phyloP scores from a whole-genome alignment of 2,888 invertebrate genomes.

The Liodrosophila aerea region DNA sequence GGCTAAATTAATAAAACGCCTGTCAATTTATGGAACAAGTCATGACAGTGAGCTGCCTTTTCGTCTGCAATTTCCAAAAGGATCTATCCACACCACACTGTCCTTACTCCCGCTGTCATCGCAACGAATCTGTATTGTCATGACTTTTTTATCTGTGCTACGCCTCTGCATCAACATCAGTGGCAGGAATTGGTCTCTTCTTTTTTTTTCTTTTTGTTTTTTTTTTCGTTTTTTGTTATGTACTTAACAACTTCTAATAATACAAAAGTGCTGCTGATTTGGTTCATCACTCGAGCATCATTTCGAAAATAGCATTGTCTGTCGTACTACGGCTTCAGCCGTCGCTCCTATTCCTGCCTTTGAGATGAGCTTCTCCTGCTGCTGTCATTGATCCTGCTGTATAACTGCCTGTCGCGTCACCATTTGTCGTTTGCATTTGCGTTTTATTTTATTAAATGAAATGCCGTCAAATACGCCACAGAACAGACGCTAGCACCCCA shows the following conservation, averaged over 20 bases:
- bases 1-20: slow-evolving; percentile 36
- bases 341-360: neutral
- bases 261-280: slow-evolving; percentile 70
- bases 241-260: slow-evolving; percentile 69
- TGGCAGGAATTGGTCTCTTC: neutral
- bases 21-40: slow-evolving; percentile 37
- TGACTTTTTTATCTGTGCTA: slow-evolving; percentile 15
- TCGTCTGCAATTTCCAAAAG: neutral
- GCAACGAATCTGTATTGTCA: slow-evolving; percentile 59
- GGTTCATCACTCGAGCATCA: slow-evolving; percentile 68
- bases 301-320: slow-evolving; percentile 59
- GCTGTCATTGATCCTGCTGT: slow-evolving; percentile 13
- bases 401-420: slow-evolving; percentile 36
- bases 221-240: slow-evolving; percentile 24
- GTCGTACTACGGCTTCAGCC: slow-evolving; percentile 12
- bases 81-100: neutral
- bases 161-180: neutral
- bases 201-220: slow-evolving; percentile 10
- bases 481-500: slow-evolving; percentile 44
- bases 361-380: slow-evolving; percentile 1
- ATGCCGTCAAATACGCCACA: slow-evolving; percentile 64
- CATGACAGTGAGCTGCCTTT: slow-evolving; percentile 29
- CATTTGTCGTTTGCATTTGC: slow-evolving; percentile 63
- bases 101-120: slow-evolving; percentile 23
- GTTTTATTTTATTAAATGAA: slow-evolving; percentile 71